phyloP scores from a whole-genome alignment of 2,113 vertebrate genomes.

The Neodontobutis hainanensis region DNA sequence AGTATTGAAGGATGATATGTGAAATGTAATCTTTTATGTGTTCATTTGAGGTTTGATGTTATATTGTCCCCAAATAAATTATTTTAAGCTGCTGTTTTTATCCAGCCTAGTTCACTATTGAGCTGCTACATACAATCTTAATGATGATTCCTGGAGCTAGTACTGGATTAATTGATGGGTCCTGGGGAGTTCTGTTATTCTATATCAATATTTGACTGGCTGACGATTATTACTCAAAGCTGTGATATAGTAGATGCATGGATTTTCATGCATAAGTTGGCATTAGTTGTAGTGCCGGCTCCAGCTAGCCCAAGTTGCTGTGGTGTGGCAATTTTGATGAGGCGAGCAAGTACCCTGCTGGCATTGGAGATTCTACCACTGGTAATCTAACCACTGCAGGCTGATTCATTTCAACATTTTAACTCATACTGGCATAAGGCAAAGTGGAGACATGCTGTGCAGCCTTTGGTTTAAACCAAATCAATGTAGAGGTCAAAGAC shows the following conservation, averaged over 20 bases:
- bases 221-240: neutral
- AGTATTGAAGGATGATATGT: no score
- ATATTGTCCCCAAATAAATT: no score
- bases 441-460: constrained; percentile 17
- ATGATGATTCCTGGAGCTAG: constrained; percentile 4
- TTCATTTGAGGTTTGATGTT: no score
- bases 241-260: neutral
- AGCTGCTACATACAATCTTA: neutral
- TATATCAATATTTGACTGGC: neutral
- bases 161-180: neutral
- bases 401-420: constrained; percentile 44
- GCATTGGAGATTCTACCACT: neutral
- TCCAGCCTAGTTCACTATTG: neutral
- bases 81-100: no score
- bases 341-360: neutral
- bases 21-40: no score
- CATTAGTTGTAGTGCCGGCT: neutral
- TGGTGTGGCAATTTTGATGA: neutral
- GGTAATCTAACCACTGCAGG: constrained; percentile 37
- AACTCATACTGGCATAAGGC: constrained; percentile 45
- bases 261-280: neutral
- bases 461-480: constrained; percentile 54
- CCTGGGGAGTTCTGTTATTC: neutral
- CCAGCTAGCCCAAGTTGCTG: neutral
- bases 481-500: constrained; percentile 55